These are phyloP conservation scores for Liopterus haemorrhoidalis DNA, from an alignment of 2,888 invertebrate species.

Conservation along the genomic window DNA sequence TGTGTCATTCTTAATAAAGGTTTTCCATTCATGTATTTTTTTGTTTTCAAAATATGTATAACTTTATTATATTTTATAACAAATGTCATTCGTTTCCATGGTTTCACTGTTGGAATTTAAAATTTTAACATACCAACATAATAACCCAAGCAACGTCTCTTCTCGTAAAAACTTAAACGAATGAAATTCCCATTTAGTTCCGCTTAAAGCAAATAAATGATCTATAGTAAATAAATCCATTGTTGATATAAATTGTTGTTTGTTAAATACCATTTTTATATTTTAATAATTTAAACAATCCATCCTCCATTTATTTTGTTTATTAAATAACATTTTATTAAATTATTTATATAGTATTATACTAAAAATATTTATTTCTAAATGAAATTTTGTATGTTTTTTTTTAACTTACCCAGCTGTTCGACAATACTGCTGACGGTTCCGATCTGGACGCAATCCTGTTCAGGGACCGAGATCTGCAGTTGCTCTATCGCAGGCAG, in stretches of 20 bases:
- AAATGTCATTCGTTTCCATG: neutral
- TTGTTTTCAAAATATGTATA: too few relatives aligned
- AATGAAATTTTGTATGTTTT: neutral
- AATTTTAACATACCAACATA: too few relatives aligned
- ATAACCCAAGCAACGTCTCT: too few relatives aligned
- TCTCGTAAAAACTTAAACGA: too few relatives aligned
- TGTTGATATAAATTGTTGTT: neutral
- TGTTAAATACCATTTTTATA: neutral
- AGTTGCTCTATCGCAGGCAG: slow-evolving; percentile 73
- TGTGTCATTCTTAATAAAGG: too few relatives aligned
- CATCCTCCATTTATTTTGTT: too few relatives aligned
- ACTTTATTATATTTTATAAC: neutral
- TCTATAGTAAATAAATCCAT: too few relatives aligned
- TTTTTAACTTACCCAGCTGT: slow-evolving; percentile 53
- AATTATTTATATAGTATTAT: neutral
- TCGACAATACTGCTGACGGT: slow-evolving; percentile 65
- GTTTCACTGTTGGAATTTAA: too few relatives aligned
- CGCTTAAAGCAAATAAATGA: too few relatives aligned
- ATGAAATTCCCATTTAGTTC: too few relatives aligned
- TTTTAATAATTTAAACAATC: too few relatives aligned
- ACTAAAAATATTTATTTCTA: neutral
- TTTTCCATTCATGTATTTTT: too few relatives aligned
- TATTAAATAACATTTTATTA: slow-evolving; percentile 3
- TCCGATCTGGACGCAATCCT: slow-evolving; percentile 69
- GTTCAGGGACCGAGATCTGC: slow-evolving; percentile 65